Base-by-base conservation (phyloP, 1,140 invertebrate species). In the Eubasilissa regina region DNA sequence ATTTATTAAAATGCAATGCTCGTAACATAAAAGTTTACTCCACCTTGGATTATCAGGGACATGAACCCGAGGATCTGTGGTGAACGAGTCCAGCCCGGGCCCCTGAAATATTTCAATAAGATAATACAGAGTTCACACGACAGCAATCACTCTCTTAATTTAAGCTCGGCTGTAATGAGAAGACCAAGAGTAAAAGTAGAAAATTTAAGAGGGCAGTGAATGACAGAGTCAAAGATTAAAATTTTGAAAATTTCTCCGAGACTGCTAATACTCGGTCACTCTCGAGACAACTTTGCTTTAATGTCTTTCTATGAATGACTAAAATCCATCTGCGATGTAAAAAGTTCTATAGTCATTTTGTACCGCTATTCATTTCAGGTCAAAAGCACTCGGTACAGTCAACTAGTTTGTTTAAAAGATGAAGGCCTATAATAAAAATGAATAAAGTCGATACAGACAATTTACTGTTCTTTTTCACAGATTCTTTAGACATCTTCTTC, bases 1-100 rank as follows among this genome's bases (percentile, higher is more conserved):
- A 47, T 11, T 47, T 25, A 43, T 73, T 73, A 77, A 75, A 72
- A 79, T 76, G 77, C 72, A 25, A 78, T 44, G 73, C 64, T 78
- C 44, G 25, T 51, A 62, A 44, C 73, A 77, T 47, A 81, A 56
- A 47, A 58, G 60, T 81, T 60, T 81, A 81, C 80, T 81, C 80
- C 80, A 81, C 80, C 80, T 81, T 81, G 64, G 19, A 13, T 64
- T 47, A 47, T 68, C 64, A 10, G 44, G 64, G 64, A 35, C 8
- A 11, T 64, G 64, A 68, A 47, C 64, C 64, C 44, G 44, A 68
- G 44, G 43, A n/a, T 17, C 64, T 35, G 62, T 15, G 19, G 64
- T 13, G 60, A 25, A 43, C 64, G 19, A 45, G 43, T 12, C n/a
- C 47, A 3, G 15, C 21, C 19, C 47, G 15, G 48, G 13, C 7